Evolutionary conservation across 2,888 invertebrate genomes (phyloP).

Genomic region (Dryococelus australis): DNA sequence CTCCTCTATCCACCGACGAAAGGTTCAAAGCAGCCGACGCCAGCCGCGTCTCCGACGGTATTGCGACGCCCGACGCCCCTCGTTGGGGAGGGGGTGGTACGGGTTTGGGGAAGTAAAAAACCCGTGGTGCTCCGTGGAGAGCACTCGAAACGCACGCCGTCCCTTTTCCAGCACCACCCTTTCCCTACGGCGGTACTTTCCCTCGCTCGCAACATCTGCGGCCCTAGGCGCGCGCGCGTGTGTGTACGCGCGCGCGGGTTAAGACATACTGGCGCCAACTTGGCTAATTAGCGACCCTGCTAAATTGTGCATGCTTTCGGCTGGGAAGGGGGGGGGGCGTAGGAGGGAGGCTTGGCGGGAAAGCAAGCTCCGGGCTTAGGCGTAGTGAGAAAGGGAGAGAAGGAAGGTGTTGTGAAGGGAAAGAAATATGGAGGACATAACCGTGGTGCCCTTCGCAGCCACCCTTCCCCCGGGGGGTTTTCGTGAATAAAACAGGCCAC

Average conservation of each 20-base stretch:
- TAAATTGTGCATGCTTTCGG: background rate
- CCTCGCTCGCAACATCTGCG: background rate
- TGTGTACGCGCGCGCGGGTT: background rate
- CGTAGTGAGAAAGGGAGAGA: no score
- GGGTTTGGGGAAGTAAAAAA: background rate
- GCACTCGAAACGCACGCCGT: background rate
- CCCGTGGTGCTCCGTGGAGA: background rate
- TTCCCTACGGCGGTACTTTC: background rate
- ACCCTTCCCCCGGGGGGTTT: background rate
- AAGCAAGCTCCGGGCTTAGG: no score
- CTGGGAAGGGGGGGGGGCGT: background rate
- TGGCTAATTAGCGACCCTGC: background rate
- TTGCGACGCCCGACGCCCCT: background rate
- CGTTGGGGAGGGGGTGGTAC: no score
- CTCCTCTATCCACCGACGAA: background rate
- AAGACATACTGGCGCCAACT: constrained; percentile 16
- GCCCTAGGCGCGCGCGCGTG: background rate
- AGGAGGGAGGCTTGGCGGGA: no score
- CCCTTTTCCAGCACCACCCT: background rate
- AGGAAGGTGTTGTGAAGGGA: background rate
- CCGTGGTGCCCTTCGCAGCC: background rate
- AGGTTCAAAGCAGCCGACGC: background rate
- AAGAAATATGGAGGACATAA: background rate
- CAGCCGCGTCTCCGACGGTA: background rate
- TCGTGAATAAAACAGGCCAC: background rate